A percentile compares a stretch with the other conserved stretches of the same genome.
Conservation (phyloP, 2,113 vertebrate species). For the Columba livia region DNA sequence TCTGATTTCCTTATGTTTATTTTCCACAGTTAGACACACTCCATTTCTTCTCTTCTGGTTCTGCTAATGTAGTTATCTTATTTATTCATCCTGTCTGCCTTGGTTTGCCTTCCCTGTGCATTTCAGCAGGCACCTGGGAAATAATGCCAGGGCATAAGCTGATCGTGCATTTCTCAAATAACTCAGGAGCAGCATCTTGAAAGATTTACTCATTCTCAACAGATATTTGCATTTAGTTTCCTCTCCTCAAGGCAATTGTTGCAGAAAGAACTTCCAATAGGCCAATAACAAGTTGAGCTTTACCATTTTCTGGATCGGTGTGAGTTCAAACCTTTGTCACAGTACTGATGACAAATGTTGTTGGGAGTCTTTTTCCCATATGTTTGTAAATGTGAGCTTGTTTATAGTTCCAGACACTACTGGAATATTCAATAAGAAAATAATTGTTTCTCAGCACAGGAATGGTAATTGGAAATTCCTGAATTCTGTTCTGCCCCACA, state of each 20-base stretch:
- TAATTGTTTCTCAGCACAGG: not conserved
- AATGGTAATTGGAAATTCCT: not conserved
- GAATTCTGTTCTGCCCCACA: not conserved
- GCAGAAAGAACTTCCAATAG: not conserved
- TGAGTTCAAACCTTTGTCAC: not conserved
- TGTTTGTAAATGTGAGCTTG: not conserved
- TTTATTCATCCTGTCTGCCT: conserved; percentile 40
- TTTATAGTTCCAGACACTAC: not conserved
- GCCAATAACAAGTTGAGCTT: not conserved
- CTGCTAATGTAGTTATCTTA: conserved; percentile 33
- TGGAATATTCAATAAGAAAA: not conserved
- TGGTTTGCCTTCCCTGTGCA: conserved; percentile 18
- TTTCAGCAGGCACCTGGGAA: conserved; percentile 55
- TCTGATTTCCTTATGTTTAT: conserved; percentile 61
- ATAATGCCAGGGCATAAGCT: conserved; percentile 1
- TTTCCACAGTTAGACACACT: conserved; percentile 63
- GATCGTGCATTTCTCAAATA: not conserved
- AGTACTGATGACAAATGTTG: not conserved
- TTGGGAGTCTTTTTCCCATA: not conserved
- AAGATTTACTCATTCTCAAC: conserved; percentile 14
- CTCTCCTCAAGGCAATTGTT: not conserved
- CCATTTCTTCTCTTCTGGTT: conserved; percentile 59
- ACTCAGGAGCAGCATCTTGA: not conserved
- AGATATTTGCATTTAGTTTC: not conserved
- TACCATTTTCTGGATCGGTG: conserved; percentile 24